These are phyloP conservation scores for Tuta absoluta DNA, from an alignment of 2,888 invertebrate genomes.

Conservation along the genomic window DNA sequence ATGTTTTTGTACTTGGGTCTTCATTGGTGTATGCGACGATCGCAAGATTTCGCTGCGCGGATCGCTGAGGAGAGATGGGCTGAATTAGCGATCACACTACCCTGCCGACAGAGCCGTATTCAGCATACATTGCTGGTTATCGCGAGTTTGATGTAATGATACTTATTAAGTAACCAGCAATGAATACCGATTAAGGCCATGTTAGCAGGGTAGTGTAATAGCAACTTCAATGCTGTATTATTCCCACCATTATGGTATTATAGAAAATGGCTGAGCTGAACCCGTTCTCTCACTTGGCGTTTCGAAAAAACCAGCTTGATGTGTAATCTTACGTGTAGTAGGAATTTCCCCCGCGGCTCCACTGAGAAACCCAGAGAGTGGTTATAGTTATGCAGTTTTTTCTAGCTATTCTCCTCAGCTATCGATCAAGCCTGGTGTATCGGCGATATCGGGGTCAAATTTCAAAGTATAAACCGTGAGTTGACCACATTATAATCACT, in stretches of 20 bases:
- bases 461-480: conserved; percentile 13
- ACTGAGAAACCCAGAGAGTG: conserved; percentile 8
- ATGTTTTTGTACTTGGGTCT: conserved; percentile 44
- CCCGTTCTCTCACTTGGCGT: conserved; percentile 39
- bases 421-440: not conserved
- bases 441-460: conserved; percentile 10
- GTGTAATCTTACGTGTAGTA: conserved; percentile 29
- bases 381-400: not conserved
- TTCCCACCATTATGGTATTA: conserved; percentile 55
- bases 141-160: too few relatives aligned
- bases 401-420: not conserved
- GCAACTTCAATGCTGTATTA: conserved; percentile 43
- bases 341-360: conserved; percentile 24
- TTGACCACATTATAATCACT: conserved; percentile 19
- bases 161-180: too few relatives aligned
- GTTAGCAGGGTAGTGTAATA: too few relatives aligned
- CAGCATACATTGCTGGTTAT: too few relatives aligned
- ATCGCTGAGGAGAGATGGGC: conserved; percentile 45
- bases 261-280: conserved; percentile 42
- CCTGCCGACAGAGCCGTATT: too few relatives aligned
- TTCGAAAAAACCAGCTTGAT: conserved; percentile 30
- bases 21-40: conserved; percentile 46
- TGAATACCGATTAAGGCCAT: too few relatives aligned
- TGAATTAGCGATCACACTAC: not conserved
- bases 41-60: conserved; percentile 64